Percentiles rank a stretch among this genome's conserved stretches.
phyloP scores from a whole-genome alignment of 2,797 vertebrate species.

The Brachyrhaphis roseni region DNA sequence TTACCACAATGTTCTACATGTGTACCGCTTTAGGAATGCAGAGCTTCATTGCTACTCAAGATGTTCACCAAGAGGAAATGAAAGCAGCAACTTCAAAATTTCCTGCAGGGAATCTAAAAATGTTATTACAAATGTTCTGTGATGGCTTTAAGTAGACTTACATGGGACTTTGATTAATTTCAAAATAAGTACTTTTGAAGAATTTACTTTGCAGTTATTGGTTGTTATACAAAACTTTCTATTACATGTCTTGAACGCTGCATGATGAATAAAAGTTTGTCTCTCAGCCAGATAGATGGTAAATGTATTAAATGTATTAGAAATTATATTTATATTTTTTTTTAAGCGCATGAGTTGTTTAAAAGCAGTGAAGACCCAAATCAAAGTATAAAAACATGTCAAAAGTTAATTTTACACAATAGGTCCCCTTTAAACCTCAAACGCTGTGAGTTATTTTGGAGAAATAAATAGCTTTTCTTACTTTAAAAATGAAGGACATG shows the following conservation, averaged over 20 bases:
- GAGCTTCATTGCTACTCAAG: constrained; percentile 48
- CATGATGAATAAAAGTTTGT: not conserved
- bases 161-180: constrained; percentile 12
- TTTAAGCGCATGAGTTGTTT: too few relatives aligned
- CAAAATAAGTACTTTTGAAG: constrained; percentile 10
- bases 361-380: too few relatives aligned
- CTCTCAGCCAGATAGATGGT: not conserved
- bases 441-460: not conserved
- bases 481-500: not conserved
- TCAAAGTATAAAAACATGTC: too few relatives aligned
- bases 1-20: constrained; percentile 75
- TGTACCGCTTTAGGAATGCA: constrained; percentile 70
- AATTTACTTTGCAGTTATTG: constrained; percentile 25
- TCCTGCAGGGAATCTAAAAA: constrained; percentile 38
- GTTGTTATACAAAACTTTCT: not conserved
- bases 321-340: too few relatives aligned
- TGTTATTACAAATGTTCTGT: constrained; percentile 9
- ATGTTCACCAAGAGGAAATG: constrained; percentile 47
- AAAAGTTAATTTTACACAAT: too few relatives aligned
- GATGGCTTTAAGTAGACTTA: constrained; percentile 10
- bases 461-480: not conserved
- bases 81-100: constrained; percentile 29
- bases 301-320: too few relatives aligned
- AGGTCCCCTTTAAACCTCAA: not conserved
- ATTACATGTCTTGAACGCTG: not conserved